These are phyloP conservation scores for Chlorops oryzae DNA, from an alignment of 1,140 invertebrate genomes.

Conservation along the genomic window DNA sequence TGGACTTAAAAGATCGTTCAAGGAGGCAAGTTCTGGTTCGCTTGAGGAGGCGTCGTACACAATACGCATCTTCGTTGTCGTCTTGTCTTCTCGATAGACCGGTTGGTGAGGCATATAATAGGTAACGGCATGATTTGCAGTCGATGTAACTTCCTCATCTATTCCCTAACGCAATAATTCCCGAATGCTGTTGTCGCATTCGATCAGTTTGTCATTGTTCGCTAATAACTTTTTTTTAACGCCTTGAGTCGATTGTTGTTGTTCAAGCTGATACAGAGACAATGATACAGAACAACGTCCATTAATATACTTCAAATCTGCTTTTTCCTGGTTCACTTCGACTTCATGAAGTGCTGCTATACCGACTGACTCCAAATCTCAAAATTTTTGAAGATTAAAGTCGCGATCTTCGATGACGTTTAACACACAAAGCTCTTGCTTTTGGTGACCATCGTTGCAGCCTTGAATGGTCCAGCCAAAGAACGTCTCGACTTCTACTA, in stretches of 20 bases:
- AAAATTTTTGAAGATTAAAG: conserved; percentile 3
- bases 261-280: no score
- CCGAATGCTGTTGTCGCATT: neutral
- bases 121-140: conserved; percentile 14
- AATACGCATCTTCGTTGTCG: conserved; percentile 33
- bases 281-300: no score
- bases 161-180: neutral
- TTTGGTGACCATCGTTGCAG: neutral
- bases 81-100: conserved; percentile 33
- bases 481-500: conserved; percentile 6
- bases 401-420: neutral
- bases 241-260: conserved; percentile 1
- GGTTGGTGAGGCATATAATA: conserved; percentile 38
- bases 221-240: neutral
- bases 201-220: neutral
- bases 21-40: neutral
- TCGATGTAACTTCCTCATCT: neutral
- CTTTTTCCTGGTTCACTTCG: neutral
- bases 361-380: conserved; percentile 3
- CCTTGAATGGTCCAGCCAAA: conserved; percentile 9
- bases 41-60: conserved; percentile 37
- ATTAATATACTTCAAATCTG: no score
- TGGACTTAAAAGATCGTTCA: neutral
- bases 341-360: no score
- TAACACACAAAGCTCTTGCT: neutral